Conservation (phyloP, 2,888 invertebrate genomes). For the Meghimatium bilineatum region DNA sequence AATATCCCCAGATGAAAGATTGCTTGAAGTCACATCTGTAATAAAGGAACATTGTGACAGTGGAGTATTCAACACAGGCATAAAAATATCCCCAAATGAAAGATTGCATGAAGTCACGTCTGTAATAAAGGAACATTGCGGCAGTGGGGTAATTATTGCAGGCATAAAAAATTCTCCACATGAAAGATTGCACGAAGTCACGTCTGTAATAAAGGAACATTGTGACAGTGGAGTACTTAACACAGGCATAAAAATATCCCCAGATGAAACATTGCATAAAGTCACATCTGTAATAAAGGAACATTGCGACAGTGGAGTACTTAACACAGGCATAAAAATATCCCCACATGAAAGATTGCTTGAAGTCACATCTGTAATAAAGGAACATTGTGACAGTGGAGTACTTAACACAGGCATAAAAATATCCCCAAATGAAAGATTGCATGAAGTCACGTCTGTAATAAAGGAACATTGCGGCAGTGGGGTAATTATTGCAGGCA, state of each 20-base stretch:
- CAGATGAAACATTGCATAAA: not conserved
- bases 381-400: not conserved
- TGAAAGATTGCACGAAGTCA: not conserved
- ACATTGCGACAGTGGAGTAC: not conserved
- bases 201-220: not conserved
- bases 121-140: not conserved
- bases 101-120: not conserved
- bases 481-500: not conserved
- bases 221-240: not conserved
- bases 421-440: not conserved
- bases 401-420: not conserved
- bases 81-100: not conserved
- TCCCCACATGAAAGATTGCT: not conserved
- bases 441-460: not conserved
- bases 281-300: not conserved
- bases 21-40: not conserved
- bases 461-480: not conserved
- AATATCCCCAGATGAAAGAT: not conserved
- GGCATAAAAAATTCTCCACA: too few relatives aligned
- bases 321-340: not conserved
- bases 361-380: not conserved
- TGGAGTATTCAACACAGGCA: too few relatives aligned
- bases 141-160: not conserved
- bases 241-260: not conserved
- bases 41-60: not conserved